These are phyloP conservation scores for Mesembrinibis cayennensis DNA, from an alignment of 2,113 vertebrate species.

Conservation along the genomic window DNA sequence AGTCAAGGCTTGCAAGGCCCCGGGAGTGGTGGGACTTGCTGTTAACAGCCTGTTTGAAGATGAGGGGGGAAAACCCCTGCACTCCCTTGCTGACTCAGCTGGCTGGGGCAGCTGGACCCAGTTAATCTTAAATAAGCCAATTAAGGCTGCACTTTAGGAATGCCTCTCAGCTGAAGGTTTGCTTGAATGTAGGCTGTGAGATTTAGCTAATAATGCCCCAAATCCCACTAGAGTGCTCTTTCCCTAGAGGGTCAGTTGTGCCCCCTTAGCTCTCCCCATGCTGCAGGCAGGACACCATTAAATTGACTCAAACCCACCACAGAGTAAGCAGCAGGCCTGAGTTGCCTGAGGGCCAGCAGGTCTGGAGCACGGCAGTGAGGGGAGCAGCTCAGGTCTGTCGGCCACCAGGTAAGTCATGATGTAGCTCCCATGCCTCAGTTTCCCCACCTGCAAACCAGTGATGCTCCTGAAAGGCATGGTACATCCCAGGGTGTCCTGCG, in stretches of 20 bases:
- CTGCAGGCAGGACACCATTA: accelerated
- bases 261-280: not conserved
- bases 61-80: accelerated
- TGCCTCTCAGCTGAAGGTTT: not conserved
- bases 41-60: not conserved
- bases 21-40: accelerated
- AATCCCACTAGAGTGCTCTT: not conserved
- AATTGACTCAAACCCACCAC: not conserved
- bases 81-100: not conserved
- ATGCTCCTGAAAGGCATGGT: not conserved
- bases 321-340: accelerated
- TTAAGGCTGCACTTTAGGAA: not conserved
- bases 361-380: not conserved
- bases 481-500: not conserved
- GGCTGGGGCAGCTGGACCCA: not conserved
- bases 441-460: not conserved
- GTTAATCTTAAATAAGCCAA: not conserved
- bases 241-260: not conserved
- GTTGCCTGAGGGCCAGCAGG: not conserved
- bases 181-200: not conserved
- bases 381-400: not conserved
- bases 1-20: not conserved
- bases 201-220: not conserved
- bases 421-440: not conserved
- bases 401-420: accelerated